A percentile compares a stretch with the other conserved stretches of the same genome.
These are phyloP conservation scores for Leucophenga maculata DNA, from an alignment of 2,888 invertebrate species.

Conservation along the genomic window DNA sequence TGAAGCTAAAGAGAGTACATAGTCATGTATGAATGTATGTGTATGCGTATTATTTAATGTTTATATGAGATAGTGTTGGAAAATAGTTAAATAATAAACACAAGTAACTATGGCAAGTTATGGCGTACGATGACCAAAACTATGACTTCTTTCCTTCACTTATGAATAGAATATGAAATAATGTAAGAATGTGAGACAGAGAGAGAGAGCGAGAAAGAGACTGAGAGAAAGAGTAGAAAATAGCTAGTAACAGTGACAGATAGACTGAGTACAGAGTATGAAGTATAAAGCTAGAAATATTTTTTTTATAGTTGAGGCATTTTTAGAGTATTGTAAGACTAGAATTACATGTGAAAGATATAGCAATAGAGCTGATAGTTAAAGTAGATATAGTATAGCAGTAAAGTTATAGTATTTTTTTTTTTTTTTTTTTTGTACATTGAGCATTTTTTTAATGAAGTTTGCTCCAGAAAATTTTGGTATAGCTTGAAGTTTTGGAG, in stretches of 20 bases:
- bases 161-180: background rate
- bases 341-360: slow-evolving; percentile 63
- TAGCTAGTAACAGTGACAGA: slow-evolving; percentile 30
- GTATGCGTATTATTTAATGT: too few relatives aligned
- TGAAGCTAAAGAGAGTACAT: slow-evolving; percentile 51
- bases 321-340: slow-evolving; percentile 63
- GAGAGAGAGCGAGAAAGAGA: slow-evolving; percentile 31
- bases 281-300: slow-evolving; percentile 27
- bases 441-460: background rate
- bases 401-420: background rate
- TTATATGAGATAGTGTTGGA: slow-evolving; percentile 34
- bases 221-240: slow-evolving; percentile 29
- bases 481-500: slow-evolving; percentile 50
- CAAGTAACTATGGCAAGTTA: slow-evolving; percentile 69
- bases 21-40: slow-evolving; percentile 47
- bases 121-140: slow-evolving; percentile 69
- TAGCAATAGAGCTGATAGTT: slow-evolving; percentile 29
- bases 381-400: slow-evolving; percentile 3
- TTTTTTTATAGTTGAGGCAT: slow-evolving; percentile 52
- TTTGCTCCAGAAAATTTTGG: slow-evolving; percentile 47
- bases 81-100: slow-evolving; percentile 28
- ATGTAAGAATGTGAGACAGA: slow-evolving; percentile 8
- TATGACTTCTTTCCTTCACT: slow-evolving; percentile 52
- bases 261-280: slow-evolving; percentile 34
- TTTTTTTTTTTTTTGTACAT: slow-evolving; percentile 32